A percentile compares a stretch with the other conserved stretches of the same genome.
Evolutionary conservation across 2,797 vertebrate species (phyloP).

Genomic region (Lepus oiostolus): DNA sequence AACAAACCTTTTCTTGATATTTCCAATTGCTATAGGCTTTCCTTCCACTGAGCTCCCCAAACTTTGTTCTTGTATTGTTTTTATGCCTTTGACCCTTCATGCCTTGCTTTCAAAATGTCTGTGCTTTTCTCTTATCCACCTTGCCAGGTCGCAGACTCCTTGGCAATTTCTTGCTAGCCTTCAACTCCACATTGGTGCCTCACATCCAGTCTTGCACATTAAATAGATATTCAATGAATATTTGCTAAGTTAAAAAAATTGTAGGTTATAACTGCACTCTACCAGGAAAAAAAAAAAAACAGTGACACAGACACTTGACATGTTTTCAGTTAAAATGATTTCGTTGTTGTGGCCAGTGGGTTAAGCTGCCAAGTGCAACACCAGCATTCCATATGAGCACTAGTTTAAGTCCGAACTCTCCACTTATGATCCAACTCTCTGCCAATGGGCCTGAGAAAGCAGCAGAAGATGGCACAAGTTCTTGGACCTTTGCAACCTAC

Average conservation of each 20-base stretch:
- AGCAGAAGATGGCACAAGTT: too few relatives aligned
- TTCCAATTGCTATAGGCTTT: neutral
- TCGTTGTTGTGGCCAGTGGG: too few relatives aligned
- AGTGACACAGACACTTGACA: neutral
- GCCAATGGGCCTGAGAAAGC: too few relatives aligned
- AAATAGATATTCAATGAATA: slow-evolving; percentile 15
- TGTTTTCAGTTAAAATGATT: neutral
- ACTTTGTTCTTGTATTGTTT: neutral
- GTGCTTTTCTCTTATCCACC: neutral
- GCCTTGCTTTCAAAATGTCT: neutral
- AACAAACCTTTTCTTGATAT: neutral
- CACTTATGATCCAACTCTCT: too few relatives aligned
- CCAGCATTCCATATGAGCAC: too few relatives aligned
- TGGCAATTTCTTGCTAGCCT: neutral
- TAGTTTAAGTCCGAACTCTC: too few relatives aligned
- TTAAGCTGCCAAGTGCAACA: too few relatives aligned
- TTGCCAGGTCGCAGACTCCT: neutral
- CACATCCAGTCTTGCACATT: too few relatives aligned
- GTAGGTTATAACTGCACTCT: neutral
- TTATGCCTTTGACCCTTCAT: neutral
- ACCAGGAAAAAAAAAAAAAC: neutral
- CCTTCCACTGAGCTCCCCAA: neutral
- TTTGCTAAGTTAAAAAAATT: neutral
- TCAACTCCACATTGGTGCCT: neutral
- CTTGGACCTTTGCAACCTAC: too few relatives aligned